Evolutionary conservation across 2,888 invertebrate genomes (phyloP), one percentile per base, ranked within the genome.

Genomic region (Anorthoa munda): DNA sequence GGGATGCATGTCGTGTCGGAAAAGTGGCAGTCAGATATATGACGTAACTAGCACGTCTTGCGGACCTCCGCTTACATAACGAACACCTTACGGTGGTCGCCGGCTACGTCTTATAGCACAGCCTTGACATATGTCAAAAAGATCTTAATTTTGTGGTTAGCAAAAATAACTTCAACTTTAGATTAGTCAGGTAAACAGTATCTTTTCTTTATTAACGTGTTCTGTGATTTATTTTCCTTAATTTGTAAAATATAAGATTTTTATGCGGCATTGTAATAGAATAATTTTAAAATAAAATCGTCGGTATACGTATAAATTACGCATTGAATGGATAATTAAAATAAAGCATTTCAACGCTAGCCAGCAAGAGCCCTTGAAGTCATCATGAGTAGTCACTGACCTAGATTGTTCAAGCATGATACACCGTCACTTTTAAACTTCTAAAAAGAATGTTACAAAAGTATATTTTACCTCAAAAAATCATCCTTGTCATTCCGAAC

Each of bases 81-180:
- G 18, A 58, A 81, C 72, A 75, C 79, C 75, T 84, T 66, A 72
- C 71, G 68, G 72, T 56, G 77, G 70, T 66, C 73, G 55, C 66
- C 50, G 18, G 64, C 65, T 70, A 76, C 67, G 66, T 72, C 59
- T 69, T 73, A 64, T 61, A 59, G 66, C n/a, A 59, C 21, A 55
- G 65, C 87, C 85, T 86, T 87, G 87, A 86, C 85, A 84, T 82
- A 66, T 82, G 87, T 84, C 81, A 83, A 84, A 82, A 77, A 50
- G 13, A 15, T 13, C 66, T 51, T n/a, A 26, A 53, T 15, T 46
- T 66, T 39, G 7, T 53, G 5, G 26, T 45, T 56, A 26, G 17
- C 13, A 51, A 58, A n/a, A 15, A 5, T 4, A 48, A 21, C 9
- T 51, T 13, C 17, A 51, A 15, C 12, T 74, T 50, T 15, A 11